Evolutionary conservation across 1,140 invertebrate genomes (phyloP).

Genomic region (Megathymus violae): DNA sequence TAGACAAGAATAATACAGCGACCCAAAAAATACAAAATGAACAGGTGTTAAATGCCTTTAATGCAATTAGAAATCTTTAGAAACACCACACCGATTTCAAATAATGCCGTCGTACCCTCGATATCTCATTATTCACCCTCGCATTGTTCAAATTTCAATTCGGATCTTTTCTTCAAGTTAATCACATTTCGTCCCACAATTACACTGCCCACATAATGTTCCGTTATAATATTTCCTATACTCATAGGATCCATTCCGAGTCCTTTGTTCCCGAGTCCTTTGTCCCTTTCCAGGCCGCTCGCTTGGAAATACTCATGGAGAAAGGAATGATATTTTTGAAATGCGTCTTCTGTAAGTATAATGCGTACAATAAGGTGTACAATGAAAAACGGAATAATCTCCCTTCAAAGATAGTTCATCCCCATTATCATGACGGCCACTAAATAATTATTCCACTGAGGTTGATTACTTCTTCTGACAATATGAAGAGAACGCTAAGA

Average conservation of each 20-base stretch:
- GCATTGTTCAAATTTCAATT: slow-evolving; percentile 17
- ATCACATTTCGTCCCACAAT: slow-evolving; percentile 34
- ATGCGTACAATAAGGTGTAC: slow-evolving; percentile 4
- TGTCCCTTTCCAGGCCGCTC: slow-evolving; percentile 42
- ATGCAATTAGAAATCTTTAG: too few species aligned
- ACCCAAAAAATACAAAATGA: too few species aligned
- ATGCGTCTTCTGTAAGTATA: slow-evolving; percentile 23
- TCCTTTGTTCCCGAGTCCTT: slow-evolving; percentile 41
- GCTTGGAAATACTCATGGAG: slow-evolving; percentile 38
- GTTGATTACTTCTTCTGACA: too few species aligned
- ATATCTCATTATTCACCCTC: slow-evolving; percentile 10
- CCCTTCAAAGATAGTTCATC: too few species aligned
- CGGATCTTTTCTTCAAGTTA: slow-evolving; percentile 23
- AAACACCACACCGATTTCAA: too few species aligned
- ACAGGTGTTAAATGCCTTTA: too few species aligned
- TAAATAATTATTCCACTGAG: too few species aligned
- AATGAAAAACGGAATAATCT: background rate
- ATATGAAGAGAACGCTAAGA: too few species aligned
- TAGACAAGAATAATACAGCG: too few species aligned
- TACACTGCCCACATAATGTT: slow-evolving; percentile 34
- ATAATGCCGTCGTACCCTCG: background rate
- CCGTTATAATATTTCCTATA: slow-evolving; percentile 38
- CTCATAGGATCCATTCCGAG: slow-evolving; percentile 29
- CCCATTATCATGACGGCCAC: too few species aligned
- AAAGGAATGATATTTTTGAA: slow-evolving; percentile 39